Percentiles rank a stretch among this genome's conserved stretches.
Evolutionary conservation across 2,888 invertebrate species (phyloP).

Genomic region (Antheraea assamensis): DNA sequence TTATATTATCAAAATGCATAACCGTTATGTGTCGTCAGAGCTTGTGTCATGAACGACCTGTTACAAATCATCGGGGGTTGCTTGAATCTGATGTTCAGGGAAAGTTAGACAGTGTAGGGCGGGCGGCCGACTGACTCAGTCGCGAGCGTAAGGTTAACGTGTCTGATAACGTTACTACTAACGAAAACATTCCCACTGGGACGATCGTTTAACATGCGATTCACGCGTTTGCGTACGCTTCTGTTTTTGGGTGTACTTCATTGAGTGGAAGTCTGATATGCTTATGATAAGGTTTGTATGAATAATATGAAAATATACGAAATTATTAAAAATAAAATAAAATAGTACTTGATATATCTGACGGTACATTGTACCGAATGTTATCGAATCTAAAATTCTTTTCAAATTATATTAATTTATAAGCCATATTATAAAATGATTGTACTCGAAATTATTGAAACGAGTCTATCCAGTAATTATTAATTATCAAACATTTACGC

Average conservation of each 20-base stretch:
- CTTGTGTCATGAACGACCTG: constrained; percentile 53
- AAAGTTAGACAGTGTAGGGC: constrained; percentile 58
- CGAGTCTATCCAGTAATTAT: neutral
- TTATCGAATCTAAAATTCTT: neutral
- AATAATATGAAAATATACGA: no score
- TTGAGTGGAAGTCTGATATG: constrained; percentile 12
- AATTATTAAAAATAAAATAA: neutral
- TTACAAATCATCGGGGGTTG: constrained; percentile 69
- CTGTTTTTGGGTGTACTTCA: neutral
- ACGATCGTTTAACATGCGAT: constrained; percentile 58
- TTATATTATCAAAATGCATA: constrained; percentile 58
- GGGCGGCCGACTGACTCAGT: constrained; percentile 57
- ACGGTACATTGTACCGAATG: neutral
- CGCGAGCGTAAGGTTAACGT: constrained; percentile 40
- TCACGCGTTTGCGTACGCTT: constrained; percentile 35
- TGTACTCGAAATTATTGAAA: neutral
- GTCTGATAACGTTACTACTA: constrained; percentile 39
- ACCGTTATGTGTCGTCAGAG: constrained; percentile 58
- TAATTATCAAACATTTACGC: neutral
- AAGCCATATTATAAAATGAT: neutral
- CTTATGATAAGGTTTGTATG: constrained; percentile 11
- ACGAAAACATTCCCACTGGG: constrained; percentile 30
- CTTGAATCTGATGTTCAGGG: constrained; percentile 42
- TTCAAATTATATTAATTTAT: neutral
- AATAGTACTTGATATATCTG: neutral